Base-by-base conservation (phyloP, 64 coral and sea anemone species). In the Dendronephthya gigantea region DNA sequence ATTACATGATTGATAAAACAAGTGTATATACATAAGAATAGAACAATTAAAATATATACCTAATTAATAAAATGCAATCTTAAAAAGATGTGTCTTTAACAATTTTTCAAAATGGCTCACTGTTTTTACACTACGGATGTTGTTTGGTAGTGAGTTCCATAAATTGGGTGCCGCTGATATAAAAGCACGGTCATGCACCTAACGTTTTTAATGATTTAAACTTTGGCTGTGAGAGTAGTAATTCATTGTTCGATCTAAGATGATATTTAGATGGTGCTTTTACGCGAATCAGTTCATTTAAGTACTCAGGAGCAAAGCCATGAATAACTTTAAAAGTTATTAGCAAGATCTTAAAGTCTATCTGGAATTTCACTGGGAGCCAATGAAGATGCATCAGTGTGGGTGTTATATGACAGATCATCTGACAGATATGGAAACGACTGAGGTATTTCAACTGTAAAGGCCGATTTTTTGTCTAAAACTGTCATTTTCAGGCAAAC, bases 331-430 rank as follows among this genome's bases (percentile, higher is more conserved):
- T 87, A 48, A 87, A 87, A 48, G 85, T 87, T 39, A 87, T 72
- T 74, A 87, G 68, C 40, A 87, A 48, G 74, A 89, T 84, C 66
- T 89, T 84, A 36, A 55, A 88, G 82, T 88, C 74, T 81, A 88
- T 79, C 28, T 72, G 43, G 41, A 82, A 88, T 72, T 79, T 72
- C 74, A 88, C 86, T 81, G 70, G 86, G 37, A 87, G 37, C 86
- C 86, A 87, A 79, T 88, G 86, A 45, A 88, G 69, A 74, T 88
- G 59, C 50, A 49, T 81, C 82, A 88, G 50, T 49, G 72, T 81
- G 50, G 86, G 86, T 49, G 86, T 88, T 79, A 88, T 51, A 68
- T 82, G 86, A 38, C n/a, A n/a, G n/a, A n/a, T n/a, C n/a, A n/a
- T n/a, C n/a, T n/a, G n/a, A n/a, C n/a, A n/a, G n/a, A n/a, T n/a